Base-by-base conservation (phyloP, 2,797 vertebrate species). In the Philypnodon macrostomus region DNA sequence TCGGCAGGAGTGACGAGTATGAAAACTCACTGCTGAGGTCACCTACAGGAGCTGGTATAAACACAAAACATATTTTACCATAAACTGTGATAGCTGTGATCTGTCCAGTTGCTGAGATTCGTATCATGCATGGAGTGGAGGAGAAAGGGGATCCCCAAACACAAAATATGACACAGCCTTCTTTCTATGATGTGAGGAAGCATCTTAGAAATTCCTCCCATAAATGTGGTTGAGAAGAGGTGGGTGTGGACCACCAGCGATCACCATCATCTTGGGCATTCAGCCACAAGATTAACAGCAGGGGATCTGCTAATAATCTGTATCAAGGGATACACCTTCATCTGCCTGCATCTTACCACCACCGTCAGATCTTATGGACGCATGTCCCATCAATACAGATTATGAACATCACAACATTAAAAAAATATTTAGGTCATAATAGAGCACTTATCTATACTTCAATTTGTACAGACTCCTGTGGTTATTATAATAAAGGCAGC, bases 161-260 rank as follows among this genome's bases (percentile, higher is more conserved):
- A n/a, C n/a, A n/a, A n/a, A n/a, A n/a, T n/a, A 90, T 67, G 64
- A 88, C 88, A 90, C 90, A 84, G n/a, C 34, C 81, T 80, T 86
- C 84, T 84, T 76, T 84, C 88, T 88, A 86, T 87, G 85, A 86
- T 83, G 56, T 77, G 85, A 87, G 85, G 89, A 87, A 88, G 75
- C 70, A n/a, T n/a, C 90, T 93, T 92, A 90, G 90, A 94, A 94
- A 93, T 91, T 88, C 86, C 87, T 85, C 85, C 86, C 88, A 90
- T 90, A 84, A 90, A 86, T 91, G 88, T 87, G 75, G 57, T 61
- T n/a, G n/a, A n/a, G 65, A 69, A 74, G 81, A 79, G 73, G 73
- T 79, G 84, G 71, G 80, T 17, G 67, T 53, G 76, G 83, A 80
- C 75, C 83, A 79, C 77, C 56, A 42, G 80, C 40, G 81, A 77